Evolutionary conservation across 2,113 vertebrate genomes (phyloP).

Genomic region (Neolamprologus caudopunctatus): DNA sequence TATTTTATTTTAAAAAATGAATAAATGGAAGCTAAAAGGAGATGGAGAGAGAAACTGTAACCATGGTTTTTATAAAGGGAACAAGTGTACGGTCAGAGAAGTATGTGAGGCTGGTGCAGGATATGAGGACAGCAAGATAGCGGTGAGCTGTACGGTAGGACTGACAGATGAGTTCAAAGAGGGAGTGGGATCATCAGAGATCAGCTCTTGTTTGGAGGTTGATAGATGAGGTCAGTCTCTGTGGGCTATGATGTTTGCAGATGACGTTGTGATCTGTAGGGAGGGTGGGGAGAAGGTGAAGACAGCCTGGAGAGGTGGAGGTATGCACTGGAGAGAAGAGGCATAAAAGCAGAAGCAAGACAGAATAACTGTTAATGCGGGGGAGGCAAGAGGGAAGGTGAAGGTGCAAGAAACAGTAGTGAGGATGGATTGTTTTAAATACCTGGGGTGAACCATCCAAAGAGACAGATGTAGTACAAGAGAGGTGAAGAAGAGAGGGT

Average conservation of each 20-base stretch:
- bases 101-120: not conserved
- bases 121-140: not conserved
- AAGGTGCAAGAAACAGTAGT: not conserved
- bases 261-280: not conserved
- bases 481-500: not conserved
- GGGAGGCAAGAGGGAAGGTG: not conserved
- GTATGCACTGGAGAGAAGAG: not conserved
- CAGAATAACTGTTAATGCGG: not conserved
- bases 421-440: not conserved
- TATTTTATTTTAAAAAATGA: not conserved
- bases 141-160: not conserved
- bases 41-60: not conserved
- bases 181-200: fast-evolving
- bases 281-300: not conserved
- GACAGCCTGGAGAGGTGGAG: not conserved
- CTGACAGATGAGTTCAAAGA: not conserved
- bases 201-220: not conserved
- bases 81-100: fast-evolving
- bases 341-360: not conserved
- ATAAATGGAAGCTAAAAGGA: not conserved
- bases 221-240: not conserved
- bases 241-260: not conserved
- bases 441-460: not conserved
- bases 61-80: not conserved
- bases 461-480: not conserved